Conservation (phyloP, 1,140 invertebrate species). For the Eupeodes corollae region DNA sequence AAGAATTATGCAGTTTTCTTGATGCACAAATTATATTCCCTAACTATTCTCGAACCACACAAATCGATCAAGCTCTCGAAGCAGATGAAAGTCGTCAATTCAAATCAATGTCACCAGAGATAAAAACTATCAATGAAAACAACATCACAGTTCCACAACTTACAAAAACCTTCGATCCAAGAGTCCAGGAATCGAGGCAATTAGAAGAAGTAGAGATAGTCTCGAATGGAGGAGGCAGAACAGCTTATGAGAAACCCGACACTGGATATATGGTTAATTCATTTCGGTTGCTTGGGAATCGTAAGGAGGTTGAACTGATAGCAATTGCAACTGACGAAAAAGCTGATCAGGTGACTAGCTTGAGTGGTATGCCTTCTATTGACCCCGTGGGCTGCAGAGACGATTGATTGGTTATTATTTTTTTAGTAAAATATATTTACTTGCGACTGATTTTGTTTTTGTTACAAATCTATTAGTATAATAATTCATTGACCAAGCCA, state of each 20-base stretch:
- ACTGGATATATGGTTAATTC: conserved; percentile 29
- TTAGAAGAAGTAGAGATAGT: neutral
- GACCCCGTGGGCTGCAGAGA: neutral
- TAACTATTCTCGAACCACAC: conserved; percentile 14
- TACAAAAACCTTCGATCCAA: neutral
- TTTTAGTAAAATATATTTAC: neutral
- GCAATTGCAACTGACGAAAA: conserved; percentile 26
- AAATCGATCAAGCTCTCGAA: conserved; percentile 32
- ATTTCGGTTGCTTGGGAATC: conserved; percentile 19
- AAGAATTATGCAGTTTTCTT: conserved; percentile 35
- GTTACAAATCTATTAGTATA: neutral
- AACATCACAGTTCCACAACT: neutral
- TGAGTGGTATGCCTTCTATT: conserved; percentile 22
- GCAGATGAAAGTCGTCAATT: conserved; percentile 29
- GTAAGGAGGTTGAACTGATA: conserved; percentile 26
- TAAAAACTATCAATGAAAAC: neutral
- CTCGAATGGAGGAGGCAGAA: neutral
- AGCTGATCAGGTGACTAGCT: conserved; percentile 6
- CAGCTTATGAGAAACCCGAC: conserved; percentile 22
- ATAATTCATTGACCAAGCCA: conserved; percentile 18
- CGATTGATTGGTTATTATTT: neutral
- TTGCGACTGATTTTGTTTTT: neutral
- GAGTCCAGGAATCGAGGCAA: neutral
- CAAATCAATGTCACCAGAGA: conserved; percentile 6
- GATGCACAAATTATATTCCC: conserved; percentile 28